Percentiles rank a stretch among this genome's conserved stretches.
Evolutionary conservation across 2,888 invertebrate genomes (phyloP).

Genomic region (Agrotis ipsilon): DNA sequence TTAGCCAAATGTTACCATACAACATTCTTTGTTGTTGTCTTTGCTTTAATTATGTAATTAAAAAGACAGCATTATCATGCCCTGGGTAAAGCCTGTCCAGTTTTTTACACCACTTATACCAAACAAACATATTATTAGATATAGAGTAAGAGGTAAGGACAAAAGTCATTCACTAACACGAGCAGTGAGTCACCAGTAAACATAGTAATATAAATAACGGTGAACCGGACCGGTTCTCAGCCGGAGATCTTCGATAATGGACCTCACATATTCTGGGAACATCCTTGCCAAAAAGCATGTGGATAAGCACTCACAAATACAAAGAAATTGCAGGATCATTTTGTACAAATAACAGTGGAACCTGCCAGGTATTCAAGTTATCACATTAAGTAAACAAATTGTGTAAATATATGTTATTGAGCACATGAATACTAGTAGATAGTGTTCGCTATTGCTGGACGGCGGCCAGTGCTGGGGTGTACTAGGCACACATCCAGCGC

Average conservation of each 20-base stretch:
- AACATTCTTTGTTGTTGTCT: conserved; percentile 10
- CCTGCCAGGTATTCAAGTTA: conserved; percentile 46
- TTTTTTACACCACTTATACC: conserved; percentile 9
- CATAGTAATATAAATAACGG: conserved; percentile 61
- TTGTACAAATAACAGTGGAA: conserved; percentile 29
- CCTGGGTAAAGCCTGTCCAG: neutral
- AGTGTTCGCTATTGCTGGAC: conserved; percentile 75
- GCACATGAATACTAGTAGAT: conserved; percentile 56
- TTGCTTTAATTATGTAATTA: conserved; percentile 8
- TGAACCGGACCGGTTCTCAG: conserved; percentile 60
- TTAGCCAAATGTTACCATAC: conserved; percentile 29
- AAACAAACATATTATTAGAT: conserved; percentile 34
- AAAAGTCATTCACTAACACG: conserved; percentile 61
- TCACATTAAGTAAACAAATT: conserved; percentile 54
- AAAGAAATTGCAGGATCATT: conserved; percentile 29
- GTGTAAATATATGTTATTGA: conserved; percentile 61
- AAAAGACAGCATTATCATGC: conserved; percentile 8
- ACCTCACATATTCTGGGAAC: conserved; percentile 59
- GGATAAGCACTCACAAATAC: conserved; percentile 37
- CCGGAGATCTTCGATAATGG: conserved; percentile 60
- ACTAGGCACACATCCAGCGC: conserved; percentile 84
- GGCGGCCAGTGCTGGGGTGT: conserved; percentile 75
- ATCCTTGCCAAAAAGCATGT: conserved; percentile 34
- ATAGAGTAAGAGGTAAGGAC: conserved; percentile 39
- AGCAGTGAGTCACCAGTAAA: conserved; percentile 60